phyloP scores from a whole-genome alignment of 2,888 invertebrate genomes.

The Elysia crispata region DNA sequence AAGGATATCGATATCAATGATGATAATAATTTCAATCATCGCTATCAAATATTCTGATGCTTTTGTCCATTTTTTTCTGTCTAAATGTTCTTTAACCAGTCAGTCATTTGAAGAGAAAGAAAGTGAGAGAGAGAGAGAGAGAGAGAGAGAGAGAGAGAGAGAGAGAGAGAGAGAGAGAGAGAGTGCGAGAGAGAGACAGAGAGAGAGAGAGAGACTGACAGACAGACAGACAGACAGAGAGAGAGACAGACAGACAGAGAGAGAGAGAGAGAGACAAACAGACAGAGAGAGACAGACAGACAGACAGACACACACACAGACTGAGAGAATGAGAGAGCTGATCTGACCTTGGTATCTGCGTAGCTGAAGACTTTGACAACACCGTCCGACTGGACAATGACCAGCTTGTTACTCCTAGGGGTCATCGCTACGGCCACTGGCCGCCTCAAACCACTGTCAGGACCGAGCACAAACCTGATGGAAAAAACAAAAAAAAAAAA shows the following conservation, averaged over 20 bases:
- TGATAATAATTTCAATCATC: no score
- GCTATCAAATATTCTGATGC: no score
- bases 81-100: no score
- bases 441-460: constrained; percentile 62
- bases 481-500: no score
- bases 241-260: not conserved
- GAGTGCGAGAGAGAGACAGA: no score
- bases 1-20: no score
- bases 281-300: not conserved
- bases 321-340: not conserved
- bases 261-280: not conserved
- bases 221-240: not conserved
- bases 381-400: constrained; percentile 70
- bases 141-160: no score
- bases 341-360: constrained; percentile 51
- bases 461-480: constrained; percentile 58
- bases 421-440: constrained; percentile 68
- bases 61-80: no score
- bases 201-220: not conserved
- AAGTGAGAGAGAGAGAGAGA: not conserved
- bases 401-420: constrained; percentile 59
- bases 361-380: constrained; percentile 70
- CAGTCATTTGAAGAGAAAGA: no score
- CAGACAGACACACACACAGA: not conserved
- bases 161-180: no score